Percentiles rank a stretch among this genome's conserved stretches.
Conservation (phyloP, 2,113 vertebrate genomes). For the Hippocampus guttulatus region DNA sequence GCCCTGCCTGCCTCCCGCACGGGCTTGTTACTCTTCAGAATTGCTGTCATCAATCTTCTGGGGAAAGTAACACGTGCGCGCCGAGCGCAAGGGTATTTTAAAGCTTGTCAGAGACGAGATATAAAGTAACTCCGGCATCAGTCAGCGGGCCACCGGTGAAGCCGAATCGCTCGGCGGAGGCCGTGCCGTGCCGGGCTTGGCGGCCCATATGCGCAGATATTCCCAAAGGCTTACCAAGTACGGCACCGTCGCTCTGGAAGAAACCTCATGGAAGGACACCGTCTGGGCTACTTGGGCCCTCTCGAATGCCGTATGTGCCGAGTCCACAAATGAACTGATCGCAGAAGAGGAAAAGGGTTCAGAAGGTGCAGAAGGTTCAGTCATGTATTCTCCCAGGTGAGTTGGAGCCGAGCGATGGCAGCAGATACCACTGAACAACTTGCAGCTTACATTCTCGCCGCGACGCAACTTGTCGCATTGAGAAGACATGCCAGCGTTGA, state of each 20-base stretch:
- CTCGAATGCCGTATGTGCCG: no score
- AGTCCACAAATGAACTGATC: no score
- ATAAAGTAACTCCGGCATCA: constrained; percentile 66
- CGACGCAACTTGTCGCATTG: no score
- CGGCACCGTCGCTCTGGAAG: not conserved
- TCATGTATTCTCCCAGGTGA: not conserved
- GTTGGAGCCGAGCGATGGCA: not conserved
- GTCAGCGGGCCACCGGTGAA: constrained; percentile 60
- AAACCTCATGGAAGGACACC: not conserved
- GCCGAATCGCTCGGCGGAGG: constrained; percentile 45
- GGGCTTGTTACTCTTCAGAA: constrained; percentile 68
- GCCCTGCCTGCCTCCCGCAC: constrained; percentile 12
- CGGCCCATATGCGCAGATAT: constrained; percentile 5
- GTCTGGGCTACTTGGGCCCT: no score
- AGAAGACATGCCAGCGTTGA: no score
- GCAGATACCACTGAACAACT: no score
- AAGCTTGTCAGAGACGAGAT: constrained; percentile 70
- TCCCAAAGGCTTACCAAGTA: not conserved
- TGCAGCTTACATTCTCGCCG: no score
- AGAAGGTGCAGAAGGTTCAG: not conserved
- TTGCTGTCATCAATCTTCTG: constrained; percentile 71
- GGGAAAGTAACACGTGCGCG: constrained; percentile 56
- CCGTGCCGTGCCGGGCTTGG: constrained; percentile 28
- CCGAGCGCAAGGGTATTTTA: constrained; percentile 64
- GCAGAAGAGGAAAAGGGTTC: not conserved